Evolutionary conservation across 2,888 invertebrate genomes (phyloP), one percentile per base, ranked within the genome.

Genomic region (Pheosia tremula): DNA sequence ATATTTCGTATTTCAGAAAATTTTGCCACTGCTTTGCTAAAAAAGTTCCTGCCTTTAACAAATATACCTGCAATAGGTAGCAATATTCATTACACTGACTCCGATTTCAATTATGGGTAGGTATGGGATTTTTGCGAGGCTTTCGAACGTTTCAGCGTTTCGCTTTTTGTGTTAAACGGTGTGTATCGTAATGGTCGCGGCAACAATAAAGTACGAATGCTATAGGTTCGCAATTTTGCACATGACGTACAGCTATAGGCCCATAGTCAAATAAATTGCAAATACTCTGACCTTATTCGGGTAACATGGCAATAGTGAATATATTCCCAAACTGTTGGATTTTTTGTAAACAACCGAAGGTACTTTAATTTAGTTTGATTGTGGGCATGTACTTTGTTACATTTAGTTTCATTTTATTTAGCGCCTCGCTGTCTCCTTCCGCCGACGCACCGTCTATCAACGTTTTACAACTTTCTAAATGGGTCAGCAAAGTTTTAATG

Each of bases 171-270:
- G 85, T 85, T 85, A 79, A 88, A 85, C 86, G 86, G 80, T 77
- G 83, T 85, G 87, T 84, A 80, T 83, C 86, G 85, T 83, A 86
- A 88, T 84, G 83, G 82, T 80, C 70, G 76, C 79, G 83, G 80
- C 81, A 83, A 87, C 83, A 87, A 87, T 86, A 83, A 84, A 86
- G 83, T 74, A 74, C 78, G 77, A 75, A 71, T 66, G 68, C 68
- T 74, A 76, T 79, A 78, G 78, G 77, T 80, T 77, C 77, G 77
- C 79, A 70, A 79, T 78, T 81, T 78, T 71, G 59, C 66, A 73
- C 62, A 69, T 67, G 61, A 71, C 63, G 71, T 66, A 67, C 61
- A 71, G 59, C 61, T 54, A 64, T 68, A 57, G 62, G 61, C 60
- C 64, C 63, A 47, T 43, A 43, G 41, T 9, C 8, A 43, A 8